These are phyloP conservation scores for Macrotus californicus DNA, from an alignment of 2,113 vertebrate species.

Conservation along the genomic window DNA sequence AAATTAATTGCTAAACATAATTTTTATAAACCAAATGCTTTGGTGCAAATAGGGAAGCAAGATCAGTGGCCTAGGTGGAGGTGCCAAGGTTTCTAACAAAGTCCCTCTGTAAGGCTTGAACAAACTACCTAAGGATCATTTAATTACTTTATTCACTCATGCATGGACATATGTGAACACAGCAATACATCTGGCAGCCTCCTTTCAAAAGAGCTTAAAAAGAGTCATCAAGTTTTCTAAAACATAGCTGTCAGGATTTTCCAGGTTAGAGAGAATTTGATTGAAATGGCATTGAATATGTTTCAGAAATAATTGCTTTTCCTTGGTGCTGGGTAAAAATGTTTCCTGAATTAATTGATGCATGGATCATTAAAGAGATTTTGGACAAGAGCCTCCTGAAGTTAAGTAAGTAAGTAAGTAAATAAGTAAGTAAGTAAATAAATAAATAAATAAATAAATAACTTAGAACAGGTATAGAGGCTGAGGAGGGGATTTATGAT, in stretches of 20 bases:
- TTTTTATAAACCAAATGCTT: conserved; percentile 61
- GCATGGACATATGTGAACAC: conserved; percentile 57
- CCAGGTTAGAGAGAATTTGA: conserved; percentile 45
- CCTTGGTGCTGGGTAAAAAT: conserved; percentile 12
- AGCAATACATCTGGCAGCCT: conserved; percentile 58
- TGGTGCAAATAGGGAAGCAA: conserved; percentile 49
- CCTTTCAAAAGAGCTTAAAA: conserved; percentile 53
- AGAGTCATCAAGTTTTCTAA: conserved; percentile 60
- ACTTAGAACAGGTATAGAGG: background rate
- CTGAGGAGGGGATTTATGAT: background rate
- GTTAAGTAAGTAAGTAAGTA: background rate
- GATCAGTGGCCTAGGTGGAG: conserved; percentile 45
- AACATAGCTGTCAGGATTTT: conserved; percentile 36
- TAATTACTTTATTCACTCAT: conserved; percentile 62
- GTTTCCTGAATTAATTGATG: conserved; percentile 19
- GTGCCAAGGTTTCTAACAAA: conserved; percentile 64
- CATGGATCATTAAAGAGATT: conserved; percentile 17
- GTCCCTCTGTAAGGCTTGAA: conserved; percentile 47
- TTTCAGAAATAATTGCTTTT: conserved; percentile 52
- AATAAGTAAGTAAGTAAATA: background rate
- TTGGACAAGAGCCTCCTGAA: background rate
- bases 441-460: background rate
- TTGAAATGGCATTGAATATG: conserved; percentile 36
- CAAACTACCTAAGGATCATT: conserved; percentile 55
- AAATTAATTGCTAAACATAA: conserved; percentile 66